Base-by-base conservation (phyloP, 2,888 invertebrate genomes). In the Eupsilia transversa region DNA sequence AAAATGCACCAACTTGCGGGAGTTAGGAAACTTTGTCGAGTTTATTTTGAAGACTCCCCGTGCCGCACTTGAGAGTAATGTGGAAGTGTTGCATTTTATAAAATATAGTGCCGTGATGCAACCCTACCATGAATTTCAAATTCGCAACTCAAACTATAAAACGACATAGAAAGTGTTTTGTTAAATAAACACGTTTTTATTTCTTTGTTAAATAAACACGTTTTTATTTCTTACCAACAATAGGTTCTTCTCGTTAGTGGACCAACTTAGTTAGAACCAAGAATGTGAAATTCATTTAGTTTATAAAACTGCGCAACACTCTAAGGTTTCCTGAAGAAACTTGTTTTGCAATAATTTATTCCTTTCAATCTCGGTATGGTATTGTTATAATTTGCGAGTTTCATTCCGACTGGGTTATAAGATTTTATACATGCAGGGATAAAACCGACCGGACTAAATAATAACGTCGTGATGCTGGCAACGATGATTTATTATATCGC, bases 401-500 rank as follows among this genome's bases (percentile, higher is more conserved):
- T 77, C 66, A 77, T 77, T 73, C 54, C 78, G 78, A 78, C 81
- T 79, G 79, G 71, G 77, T 87, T 89, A 88, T 90, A 88, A 88
- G 91, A 91, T 90, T 94, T 93, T 92, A 93, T 92, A 92, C 92
- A 94, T 93, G 93, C 93, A 92, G 93, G 87, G 92, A 92, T 94
- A 94, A 93, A 94, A 92, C 93, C 91, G 91, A 92, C 93, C 89
- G 94, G 94, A 94, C 94, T 95, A 94, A 96, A 95, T 95, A 95
- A 95, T 95, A 94, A 93, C 93, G 92, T 93, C 91, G 93, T 95
- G 95, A 96, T 94, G 94, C 93, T 94, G 95, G 95, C 93, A 94
- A 95, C 94, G 92, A 95, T 96, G 96, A 96, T 96, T 96, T 96
- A 96, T 96, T 95, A 95, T 94, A 95, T 94, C 94, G 95, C 93